Evolutionary conservation across 2,113 vertebrate genomes (phyloP), one percentile per base, ranked within the genome.

Genomic region (Ageneiosus marmoratus): DNA sequence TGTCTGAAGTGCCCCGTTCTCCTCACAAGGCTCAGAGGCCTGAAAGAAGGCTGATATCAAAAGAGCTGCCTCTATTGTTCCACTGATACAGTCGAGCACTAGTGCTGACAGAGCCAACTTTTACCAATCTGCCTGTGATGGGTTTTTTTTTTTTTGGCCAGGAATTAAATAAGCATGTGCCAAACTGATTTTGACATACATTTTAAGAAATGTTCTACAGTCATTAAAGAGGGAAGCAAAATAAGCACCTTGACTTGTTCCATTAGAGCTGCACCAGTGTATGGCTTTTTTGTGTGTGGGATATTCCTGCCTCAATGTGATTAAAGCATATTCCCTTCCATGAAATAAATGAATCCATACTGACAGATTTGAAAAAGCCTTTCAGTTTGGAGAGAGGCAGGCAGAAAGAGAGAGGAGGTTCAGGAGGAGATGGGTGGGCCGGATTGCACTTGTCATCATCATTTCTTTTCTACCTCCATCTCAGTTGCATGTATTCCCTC

Each of bases 1-100:
- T 89, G 90, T 92, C 92, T 93, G 92, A 92, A 93, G 92, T 88
- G 89, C 82, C 91, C 92, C 89, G 87, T 91, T 93, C 88, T 92
- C 90, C 89, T 89, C 86, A 69, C 82, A 92, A 90, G 90, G 89
- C 90, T 91, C 85, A 48, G 72, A 89, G 82, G 76, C 84, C 91
- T 93, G 90, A 92, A 92, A 93, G 90, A 81, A 90, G 89, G 89
- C 79, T 80, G 89, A 84, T 87, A 86, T 89, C 84, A 86, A 90
- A 89, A 90, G 86, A 89, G 56, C 58, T 81, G 83, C 84, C 81
- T 78, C 79, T 18, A 74, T 72, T 89, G 86, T 89, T 89, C 89
- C 86, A 81, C 82, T 22, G 74, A 85, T 80, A 73, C 84, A 82
- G 63, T 50, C 11, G 55, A 55, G 76, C 76, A 27, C 65, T 27